Base-by-base conservation (phyloP, 2,888 invertebrate genomes). In the Drosophila falleni region DNA sequence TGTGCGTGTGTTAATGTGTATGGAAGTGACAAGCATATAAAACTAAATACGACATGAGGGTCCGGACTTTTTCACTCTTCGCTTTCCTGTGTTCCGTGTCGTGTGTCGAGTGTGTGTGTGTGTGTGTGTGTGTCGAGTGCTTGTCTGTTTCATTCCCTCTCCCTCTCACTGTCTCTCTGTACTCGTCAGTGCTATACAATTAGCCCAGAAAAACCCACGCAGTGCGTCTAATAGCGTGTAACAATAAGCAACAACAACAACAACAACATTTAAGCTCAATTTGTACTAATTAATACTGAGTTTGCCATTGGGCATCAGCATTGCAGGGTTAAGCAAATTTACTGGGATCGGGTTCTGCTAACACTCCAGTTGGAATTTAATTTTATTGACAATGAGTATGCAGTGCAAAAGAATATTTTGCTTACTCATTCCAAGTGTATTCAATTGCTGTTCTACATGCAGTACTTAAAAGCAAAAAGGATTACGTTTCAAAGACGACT, bases 231-330 rank as follows among this genome's bases (percentile, higher is more conserved):
- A 74, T 72, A 71, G 67, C 60, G 61, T 65, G 68, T 68, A 58
- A 69, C 35, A 50, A 53, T 50, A 41, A 63, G 50, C 35, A 19
- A 46, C 65, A 61, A 60, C 64, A 54, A 47, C 56, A 49, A n/a
- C n/a, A n/a, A n/a, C n/a, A n/a, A n/a, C 56, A 83, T 80, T 78
- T 58, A 66, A 70, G 79, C 75, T 65, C 71, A 80, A 86, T 84
- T 80, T 83, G 68, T 75, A 62, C 87, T 83, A 88, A 88, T 88
- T 84, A 86, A 88, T 67, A 62, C 66, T 42, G 59, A 86, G 68
- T 75, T 75, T 65, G 58, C 59, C 72, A 60, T 33, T 58, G 53
- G 64, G 23, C 39, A 49, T 53, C 16, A 41, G 56, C 39, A 47
- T 9, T n/a, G 19, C 13, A 33, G 31, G 49, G 11, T 16, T 6